Evolutionary conservation across 2,113 vertebrate species (phyloP), one percentile per base, ranked within the genome.

Genomic region (Elephantulus edwardii): DNA sequence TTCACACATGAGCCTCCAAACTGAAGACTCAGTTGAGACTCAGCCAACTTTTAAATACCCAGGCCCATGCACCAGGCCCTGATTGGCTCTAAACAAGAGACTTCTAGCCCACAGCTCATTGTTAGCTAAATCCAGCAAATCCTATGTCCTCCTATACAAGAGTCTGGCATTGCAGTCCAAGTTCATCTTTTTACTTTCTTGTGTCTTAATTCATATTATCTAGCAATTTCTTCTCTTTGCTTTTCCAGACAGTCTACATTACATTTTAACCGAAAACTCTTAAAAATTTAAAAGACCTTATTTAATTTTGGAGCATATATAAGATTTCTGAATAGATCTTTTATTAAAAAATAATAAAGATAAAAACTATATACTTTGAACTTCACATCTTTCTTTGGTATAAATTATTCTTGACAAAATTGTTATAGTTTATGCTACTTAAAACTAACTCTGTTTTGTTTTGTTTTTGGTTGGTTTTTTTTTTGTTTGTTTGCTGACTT

Each of bases 341-440:
- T 86, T 38, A 68, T 30, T 93, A 68, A 33, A 83, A 90, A 78
- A 60, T 70, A 87, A 68, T 70, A 81, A 38, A 66, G 40, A 86
- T 24, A 82, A 88, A 13, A 40, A 68, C 19, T 46, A 10, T 38
- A 86, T 46, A 38, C 30, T 33, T 71, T n/a, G 58, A 82, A 87
- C 66, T 86, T 83, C n/a, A 58, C 5, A 9, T 64, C 30, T 83
- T 76, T 91, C 11, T 56, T 83, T 89, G 54, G 33, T 62, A 87
- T 33, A 91, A 85, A 62, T 91, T 6, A 78, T 83, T 89, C 38
- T 8, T 46, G 17, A 52, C 46, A 54, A 20, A 79, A 62, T 79
- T 54, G n/a, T n/a, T n/a, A n/a, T n/a, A 56, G 50, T 40, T 83
- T 71, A 46, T 70, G 82, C 78, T 85, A 76, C 58, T 86, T 93